A percentile compares a stretch with the other conserved stretches of the same genome.
These are phyloP conservation scores for Zophobas morio DNA, from an alignment of 1,140 invertebrate species.

Conservation along the genomic window DNA sequence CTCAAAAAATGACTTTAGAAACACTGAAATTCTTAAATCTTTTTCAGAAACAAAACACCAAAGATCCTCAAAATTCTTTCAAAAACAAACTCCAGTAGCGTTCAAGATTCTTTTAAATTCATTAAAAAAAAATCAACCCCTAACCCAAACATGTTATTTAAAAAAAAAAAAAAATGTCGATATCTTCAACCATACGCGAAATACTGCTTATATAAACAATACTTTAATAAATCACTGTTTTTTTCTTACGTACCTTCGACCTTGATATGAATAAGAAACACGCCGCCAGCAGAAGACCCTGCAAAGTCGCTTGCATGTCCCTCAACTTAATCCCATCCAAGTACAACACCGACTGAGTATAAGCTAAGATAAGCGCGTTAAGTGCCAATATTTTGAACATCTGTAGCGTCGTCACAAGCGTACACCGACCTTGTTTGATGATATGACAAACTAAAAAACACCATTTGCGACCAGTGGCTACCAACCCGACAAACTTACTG, in stretches of 20 bases:
- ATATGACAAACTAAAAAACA: slow-evolving; percentile 91
- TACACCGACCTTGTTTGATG: slow-evolving; percentile 99
- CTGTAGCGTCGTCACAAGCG: slow-evolving; percentile 97
- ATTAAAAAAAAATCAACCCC: too few species aligned
- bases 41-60: too few species aligned
- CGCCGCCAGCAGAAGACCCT: slow-evolving; percentile 93
- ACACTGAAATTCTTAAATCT: too few species aligned
- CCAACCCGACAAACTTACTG: slow-evolving; percentile 76
- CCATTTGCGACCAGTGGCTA: too few species aligned
- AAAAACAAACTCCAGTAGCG: too few species aligned
- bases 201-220: slow-evolving; percentile 59
- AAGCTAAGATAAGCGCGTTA: slow-evolving; percentile 98
- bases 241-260: slow-evolving; percentile 84
- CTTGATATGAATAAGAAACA: slow-evolving; percentile 99
- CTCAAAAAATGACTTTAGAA: too few species aligned
- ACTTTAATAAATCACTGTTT: background rate
- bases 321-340: slow-evolving; percentile 98
- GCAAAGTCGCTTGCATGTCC: slow-evolving; percentile 96
- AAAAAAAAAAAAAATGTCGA: too few species aligned
- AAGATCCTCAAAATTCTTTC: too few species aligned
- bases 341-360: slow-evolving; percentile 98
- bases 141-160: too few species aligned
- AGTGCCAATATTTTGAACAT: slow-evolving; percentile 99
- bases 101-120: too few species aligned
- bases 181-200: too few species aligned